Conservation (phyloP, 2,888 invertebrate species). For the Venusia cambrica region DNA sequence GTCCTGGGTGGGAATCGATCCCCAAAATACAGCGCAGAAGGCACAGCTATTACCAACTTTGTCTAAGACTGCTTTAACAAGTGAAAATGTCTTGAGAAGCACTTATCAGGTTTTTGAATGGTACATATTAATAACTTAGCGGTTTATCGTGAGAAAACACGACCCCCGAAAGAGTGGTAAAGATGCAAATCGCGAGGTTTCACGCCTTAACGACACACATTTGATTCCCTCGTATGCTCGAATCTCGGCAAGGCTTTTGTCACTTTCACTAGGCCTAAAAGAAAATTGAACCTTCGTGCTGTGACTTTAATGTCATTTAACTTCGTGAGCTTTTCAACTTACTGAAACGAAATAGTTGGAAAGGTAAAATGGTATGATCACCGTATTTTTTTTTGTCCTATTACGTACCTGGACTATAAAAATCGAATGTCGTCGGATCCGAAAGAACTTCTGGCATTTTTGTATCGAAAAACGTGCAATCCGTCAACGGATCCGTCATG, state of each 20-base stretch:
- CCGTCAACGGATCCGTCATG: too few relatives aligned
- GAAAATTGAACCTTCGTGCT: neutral
- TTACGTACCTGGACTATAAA: too few relatives aligned
- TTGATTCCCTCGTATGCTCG: slow-evolving; percentile 58
- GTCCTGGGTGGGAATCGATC: too few relatives aligned
- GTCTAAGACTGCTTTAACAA: slow-evolving; percentile 1
- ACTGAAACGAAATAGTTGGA: too few relatives aligned
- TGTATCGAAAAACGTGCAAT: too few relatives aligned
- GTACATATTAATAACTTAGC: slow-evolving; percentile 36
- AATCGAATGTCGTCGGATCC: too few relatives aligned
- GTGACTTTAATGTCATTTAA: neutral
- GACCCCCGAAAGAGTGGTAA: slow-evolving; percentile 55
- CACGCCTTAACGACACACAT: slow-evolving; percentile 71
- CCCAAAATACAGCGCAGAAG: too few relatives aligned
- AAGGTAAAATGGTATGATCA: too few relatives aligned
- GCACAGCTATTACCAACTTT: slow-evolving; percentile 1
- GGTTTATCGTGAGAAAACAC: slow-evolving; percentile 53
- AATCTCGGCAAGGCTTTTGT: slow-evolving; percentile 39
- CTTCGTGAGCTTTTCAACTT: too few relatives aligned
- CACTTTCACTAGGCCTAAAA: slow-evolving; percentile 1
- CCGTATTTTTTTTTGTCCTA: too few relatives aligned
- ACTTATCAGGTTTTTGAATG: slow-evolving; percentile 13
- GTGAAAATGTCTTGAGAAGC: slow-evolving; percentile 8
- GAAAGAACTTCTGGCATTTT: too few relatives aligned
- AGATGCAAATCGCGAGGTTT: slow-evolving; percentile 67